A percentile compares a stretch with the other conserved stretches of the same genome.
These are phyloP conservation scores for Triplophysa rosa DNA, from an alignment of 2,113 vertebrate genomes.

Conservation along the genomic window DNA sequence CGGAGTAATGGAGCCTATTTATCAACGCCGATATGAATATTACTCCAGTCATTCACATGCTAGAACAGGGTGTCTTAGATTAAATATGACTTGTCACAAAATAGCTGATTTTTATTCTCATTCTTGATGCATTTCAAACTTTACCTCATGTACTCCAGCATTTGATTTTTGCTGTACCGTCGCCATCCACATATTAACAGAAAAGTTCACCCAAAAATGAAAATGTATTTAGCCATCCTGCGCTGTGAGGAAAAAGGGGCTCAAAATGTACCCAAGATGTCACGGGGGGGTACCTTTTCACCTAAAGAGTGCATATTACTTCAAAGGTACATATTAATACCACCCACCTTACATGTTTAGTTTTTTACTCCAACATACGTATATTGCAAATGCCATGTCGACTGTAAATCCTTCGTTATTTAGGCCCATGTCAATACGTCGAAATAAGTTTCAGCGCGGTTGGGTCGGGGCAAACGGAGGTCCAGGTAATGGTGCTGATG, in stretches of 20 bases:
- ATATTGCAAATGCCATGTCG: background rate
- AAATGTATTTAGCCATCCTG: too few relatives aligned
- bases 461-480: conserved; percentile 7
- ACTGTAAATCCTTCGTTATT: background rate
- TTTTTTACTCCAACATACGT: too few relatives aligned
- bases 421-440: background rate
- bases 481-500: conserved; percentile 31
- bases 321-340: too few relatives aligned
- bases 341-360: too few relatives aligned
- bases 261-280: too few relatives aligned
- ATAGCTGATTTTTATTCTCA: conserved; percentile 25
- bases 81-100: conserved; percentile 52
- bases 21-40: conserved; percentile 59
- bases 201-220: too few relatives aligned
- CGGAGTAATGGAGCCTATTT: conserved; percentile 55
- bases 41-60: conserved; percentile 25
- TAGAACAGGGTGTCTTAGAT: conserved; percentile 39
- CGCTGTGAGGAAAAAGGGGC: too few relatives aligned
- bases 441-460: conserved; percentile 21
- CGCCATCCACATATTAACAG: too few relatives aligned
- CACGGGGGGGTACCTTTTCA: too few relatives aligned
- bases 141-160: background rate
- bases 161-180: background rate
- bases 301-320: too few relatives aligned
- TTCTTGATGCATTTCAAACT: background rate